phyloP scores from a whole-genome alignment of 1,140 invertebrate genomes.

The Prorops nasuta region DNA sequence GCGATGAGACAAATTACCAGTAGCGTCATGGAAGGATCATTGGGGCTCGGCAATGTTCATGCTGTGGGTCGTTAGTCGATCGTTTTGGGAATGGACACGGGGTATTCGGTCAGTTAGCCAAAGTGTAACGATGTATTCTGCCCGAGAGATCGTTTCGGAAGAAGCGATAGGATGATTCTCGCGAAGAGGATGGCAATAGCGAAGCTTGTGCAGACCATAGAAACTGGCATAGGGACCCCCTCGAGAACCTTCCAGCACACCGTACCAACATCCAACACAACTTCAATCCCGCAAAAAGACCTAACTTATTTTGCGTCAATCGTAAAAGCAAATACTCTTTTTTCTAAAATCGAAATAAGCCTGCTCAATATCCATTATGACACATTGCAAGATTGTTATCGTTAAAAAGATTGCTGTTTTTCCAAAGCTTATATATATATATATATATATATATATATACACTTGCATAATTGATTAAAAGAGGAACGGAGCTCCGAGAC shows the following conservation, averaged over 20 bases:
- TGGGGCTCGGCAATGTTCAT: constrained; percentile 29
- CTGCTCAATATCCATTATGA: no score
- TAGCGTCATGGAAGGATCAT: constrained; percentile 27
- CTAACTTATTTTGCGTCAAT: constrained; percentile 23
- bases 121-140: constrained; percentile 44
- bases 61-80: constrained; percentile 38
- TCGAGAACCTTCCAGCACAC: constrained; percentile 32
- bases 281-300: no score
- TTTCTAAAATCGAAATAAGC: no score
- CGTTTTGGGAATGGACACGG: constrained; percentile 36
- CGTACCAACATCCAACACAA: no score
- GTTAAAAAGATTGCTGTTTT: no score
- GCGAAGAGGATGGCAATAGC: constrained; percentile 8
- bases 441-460: no score
- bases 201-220: no score
- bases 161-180: constrained; percentile 29
- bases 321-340: no score
- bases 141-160: constrained; percentile 30
- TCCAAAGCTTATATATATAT: no score
- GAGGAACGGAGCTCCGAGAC: no score
- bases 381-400: no score
- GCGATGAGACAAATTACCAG: constrained; percentile 5
- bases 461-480: no score
- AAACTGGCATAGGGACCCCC: constrained; percentile 42
- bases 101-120: constrained; percentile 41